Conservation (phyloP, 1,140 invertebrate genomes). For the Lethrus apterus region DNA sequence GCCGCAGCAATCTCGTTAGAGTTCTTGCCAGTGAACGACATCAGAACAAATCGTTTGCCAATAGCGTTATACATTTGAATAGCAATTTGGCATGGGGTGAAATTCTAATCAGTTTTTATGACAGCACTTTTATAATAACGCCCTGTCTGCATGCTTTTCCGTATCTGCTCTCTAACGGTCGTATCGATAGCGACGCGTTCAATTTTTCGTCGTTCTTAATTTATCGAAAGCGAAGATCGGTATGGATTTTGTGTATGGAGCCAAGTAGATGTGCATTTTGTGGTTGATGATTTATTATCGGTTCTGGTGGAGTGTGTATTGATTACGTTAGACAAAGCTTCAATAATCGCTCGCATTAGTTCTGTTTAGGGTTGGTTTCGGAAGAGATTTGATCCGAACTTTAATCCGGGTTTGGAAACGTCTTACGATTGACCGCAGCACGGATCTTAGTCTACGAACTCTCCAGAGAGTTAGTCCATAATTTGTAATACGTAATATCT, state of each 20-base stretch:
- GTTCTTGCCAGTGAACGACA: slow-evolving; percentile 28
- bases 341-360: slow-evolving; percentile 11
- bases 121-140: slow-evolving; percentile 23
- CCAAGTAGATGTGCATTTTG: too few species aligned
- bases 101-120: slow-evolving; percentile 41
- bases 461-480: too few species aligned
- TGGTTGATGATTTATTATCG: too few species aligned
- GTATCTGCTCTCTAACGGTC: slow-evolving; percentile 6
- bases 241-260: too few species aligned
- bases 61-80: slow-evolving; percentile 40
- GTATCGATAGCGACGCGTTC: slow-evolving; percentile 9
- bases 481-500: too few species aligned
- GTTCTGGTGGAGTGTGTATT: too few species aligned
- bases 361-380: slow-evolving; percentile 11
- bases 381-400: slow-evolving; percentile 10
- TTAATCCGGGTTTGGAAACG: slow-evolving; percentile 7
- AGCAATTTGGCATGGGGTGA: slow-evolving; percentile 39
- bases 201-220: too few species aligned
- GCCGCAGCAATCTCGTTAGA: slow-evolving; percentile 35
- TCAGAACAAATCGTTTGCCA: slow-evolving; percentile 40
- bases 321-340: too few species aligned
- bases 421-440: slow-evolving; percentile 10
- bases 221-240: too few species aligned
- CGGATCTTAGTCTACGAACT: slow-evolving; percentile 11
- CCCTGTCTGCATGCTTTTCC: slow-evolving; percentile 5